Evolutionary conservation across 2,113 vertebrate species (phyloP).

Genomic region (Hypocryptadius cinnamomeus): DNA sequence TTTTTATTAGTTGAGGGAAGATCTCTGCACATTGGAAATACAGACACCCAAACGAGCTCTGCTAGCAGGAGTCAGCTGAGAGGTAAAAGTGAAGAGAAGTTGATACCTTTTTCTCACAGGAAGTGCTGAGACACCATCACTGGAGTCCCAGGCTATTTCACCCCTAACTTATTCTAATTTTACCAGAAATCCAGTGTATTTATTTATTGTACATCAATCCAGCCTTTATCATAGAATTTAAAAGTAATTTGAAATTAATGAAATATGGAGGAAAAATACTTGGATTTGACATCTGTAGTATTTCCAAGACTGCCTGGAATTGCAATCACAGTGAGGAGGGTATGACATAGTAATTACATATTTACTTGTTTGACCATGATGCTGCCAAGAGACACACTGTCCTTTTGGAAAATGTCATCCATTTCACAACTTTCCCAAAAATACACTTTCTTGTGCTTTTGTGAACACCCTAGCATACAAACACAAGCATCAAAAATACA

Average conservation of each 20-base stretch:
- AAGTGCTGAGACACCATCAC: not conserved
- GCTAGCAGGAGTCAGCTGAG: not conserved
- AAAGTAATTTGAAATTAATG: not conserved
- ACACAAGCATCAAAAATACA: not conserved
- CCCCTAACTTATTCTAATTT: not conserved
- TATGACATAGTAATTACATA: not conserved
- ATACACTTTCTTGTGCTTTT: not conserved
- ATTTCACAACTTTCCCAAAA: not conserved
- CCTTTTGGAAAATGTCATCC: not conserved
- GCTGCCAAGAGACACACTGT: slow-evolving; percentile 20
- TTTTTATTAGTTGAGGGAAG: not conserved
- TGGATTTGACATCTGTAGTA: not conserved
- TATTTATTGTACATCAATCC: not conserved
- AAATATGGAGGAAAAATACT: not conserved
- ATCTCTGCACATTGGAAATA: not conserved
- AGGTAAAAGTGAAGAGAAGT: not conserved
- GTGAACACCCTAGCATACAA: not conserved
- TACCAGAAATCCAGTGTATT: not conserved
- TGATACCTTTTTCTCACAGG: not conserved
- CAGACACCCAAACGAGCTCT: not conserved
- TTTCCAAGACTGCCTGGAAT: not conserved
- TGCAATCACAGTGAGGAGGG: not conserved
- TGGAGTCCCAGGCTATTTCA: not conserved
- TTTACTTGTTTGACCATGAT: slow-evolving; percentile 10
- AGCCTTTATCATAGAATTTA: not conserved